These are phyloP conservation scores for Calonectris borealis DNA, from an alignment of 2,113 vertebrate species.

Conservation along the genomic window DNA sequence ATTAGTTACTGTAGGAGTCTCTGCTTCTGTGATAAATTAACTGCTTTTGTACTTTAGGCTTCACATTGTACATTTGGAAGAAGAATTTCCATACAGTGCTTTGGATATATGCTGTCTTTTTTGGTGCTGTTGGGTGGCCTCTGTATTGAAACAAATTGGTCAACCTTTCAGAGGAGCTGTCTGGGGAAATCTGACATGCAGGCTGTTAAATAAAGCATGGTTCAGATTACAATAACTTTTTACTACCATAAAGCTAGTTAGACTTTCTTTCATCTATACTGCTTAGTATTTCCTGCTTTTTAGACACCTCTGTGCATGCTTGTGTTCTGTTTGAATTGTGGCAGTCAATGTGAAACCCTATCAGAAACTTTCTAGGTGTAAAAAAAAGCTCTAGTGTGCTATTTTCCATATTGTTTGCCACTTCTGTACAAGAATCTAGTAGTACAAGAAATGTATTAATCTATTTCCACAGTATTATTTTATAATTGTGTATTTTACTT, in stretches of 20 bases:
- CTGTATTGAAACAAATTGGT: constrained; percentile 55
- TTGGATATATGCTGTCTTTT: constrained; percentile 17
- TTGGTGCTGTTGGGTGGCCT: constrained; percentile 22
- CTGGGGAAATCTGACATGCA: not conserved
- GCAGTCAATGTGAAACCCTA: not conserved
- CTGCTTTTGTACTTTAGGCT: constrained; percentile 63
- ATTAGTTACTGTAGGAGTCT: constrained; percentile 71
- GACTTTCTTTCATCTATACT: not conserved
- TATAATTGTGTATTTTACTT: not conserved
- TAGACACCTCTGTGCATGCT: not conserved
- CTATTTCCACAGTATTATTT: not conserved
- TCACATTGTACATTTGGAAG: constrained; percentile 51
- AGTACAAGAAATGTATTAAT: not conserved
- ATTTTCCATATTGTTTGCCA: not conserved
- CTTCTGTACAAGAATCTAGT: not conserved
- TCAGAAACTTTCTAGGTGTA: not conserved
- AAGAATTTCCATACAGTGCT: constrained; percentile 59
- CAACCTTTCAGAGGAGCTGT: constrained; percentile 21
- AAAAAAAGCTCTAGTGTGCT: not conserved
- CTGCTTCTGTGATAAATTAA: constrained; percentile 72
- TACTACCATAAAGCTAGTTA: not conserved
- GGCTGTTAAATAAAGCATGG: not conserved
- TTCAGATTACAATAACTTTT: not conserved
- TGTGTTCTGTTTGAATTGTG: not conserved
- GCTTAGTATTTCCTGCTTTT: not conserved